phyloP scores from a whole-genome alignment of 2,797 vertebrate genomes.

The Platyrinchus mystaceus region DNA sequence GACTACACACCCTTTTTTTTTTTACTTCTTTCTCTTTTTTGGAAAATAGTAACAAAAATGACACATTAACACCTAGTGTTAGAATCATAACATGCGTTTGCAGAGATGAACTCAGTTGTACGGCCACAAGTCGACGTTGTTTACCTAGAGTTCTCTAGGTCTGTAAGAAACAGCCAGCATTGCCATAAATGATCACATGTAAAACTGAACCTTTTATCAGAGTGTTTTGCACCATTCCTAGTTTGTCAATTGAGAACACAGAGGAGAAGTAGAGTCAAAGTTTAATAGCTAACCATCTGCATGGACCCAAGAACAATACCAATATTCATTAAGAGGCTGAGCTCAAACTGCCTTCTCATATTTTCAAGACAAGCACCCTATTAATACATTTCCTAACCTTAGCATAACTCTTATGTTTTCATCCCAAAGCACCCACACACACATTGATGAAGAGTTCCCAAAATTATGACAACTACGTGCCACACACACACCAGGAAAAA shows the following conservation, averaged over 20 bases:
- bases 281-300: conserved; percentile 12
- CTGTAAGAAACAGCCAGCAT: not conserved
- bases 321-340: conserved; percentile 33
- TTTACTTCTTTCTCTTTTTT: not conserved
- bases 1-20: not conserved
- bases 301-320: conserved; percentile 11
- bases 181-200: not conserved
- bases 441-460: not conserved
- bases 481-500: not conserved
- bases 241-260: not conserved
- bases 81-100: not conserved
- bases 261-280: not conserved
- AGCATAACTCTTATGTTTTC: conserved; percentile 28
- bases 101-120: not conserved
- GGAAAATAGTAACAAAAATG: not conserved
- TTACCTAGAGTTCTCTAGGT: not conserved
- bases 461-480: not conserved
- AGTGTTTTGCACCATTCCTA: not conserved
- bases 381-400: conserved; percentile 53
- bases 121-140: rapidly evolving
- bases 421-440: not conserved
- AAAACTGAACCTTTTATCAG: not conserved
- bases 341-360: conserved; percentile 24
- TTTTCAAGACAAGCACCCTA: conserved; percentile 22
- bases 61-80: not conserved